Percentiles rank a stretch among this genome's conserved stretches.
Evolutionary conservation across 2,113 vertebrate species (phyloP).

Genomic region (Notothenia rossii): DNA sequence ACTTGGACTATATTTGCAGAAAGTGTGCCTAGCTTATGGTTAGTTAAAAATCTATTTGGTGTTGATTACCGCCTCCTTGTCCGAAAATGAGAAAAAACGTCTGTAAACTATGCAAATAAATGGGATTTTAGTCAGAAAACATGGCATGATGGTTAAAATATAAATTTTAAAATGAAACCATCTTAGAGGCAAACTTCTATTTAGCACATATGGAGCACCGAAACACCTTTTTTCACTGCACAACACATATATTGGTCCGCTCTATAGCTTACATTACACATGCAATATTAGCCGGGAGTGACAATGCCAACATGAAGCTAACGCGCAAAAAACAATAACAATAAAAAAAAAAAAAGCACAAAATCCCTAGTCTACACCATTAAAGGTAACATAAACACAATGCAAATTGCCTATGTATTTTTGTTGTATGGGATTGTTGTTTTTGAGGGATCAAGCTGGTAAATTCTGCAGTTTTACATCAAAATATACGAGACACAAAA

Average conservation of each 20-base stretch:
- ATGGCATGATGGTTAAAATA: background rate
- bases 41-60: background rate
- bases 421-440: too few relatives aligned
- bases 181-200: too few relatives aligned
- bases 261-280: background rate
- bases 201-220: too few relatives aligned
- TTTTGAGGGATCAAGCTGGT: too few relatives aligned
- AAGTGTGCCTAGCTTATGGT: background rate
- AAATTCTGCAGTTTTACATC: too few relatives aligned
- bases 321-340: too few relatives aligned
- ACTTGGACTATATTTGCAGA: background rate
- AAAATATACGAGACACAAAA: too few relatives aligned
- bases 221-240: too few relatives aligned
- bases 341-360: too few relatives aligned
- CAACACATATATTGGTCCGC: background rate
- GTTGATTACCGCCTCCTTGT: background rate
- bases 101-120: background rate
- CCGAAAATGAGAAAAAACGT: background rate
- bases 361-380: too few relatives aligned
- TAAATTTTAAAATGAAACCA: background rate
- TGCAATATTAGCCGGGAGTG: background rate
- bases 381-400: too few relatives aligned
- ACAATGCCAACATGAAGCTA: background rate
- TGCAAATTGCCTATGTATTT: too few relatives aligned
- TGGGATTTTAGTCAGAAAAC: background rate